Evolutionary conservation across 2,797 vertebrate genomes (phyloP).

Genomic region (Peromyscus melanophrys): DNA sequence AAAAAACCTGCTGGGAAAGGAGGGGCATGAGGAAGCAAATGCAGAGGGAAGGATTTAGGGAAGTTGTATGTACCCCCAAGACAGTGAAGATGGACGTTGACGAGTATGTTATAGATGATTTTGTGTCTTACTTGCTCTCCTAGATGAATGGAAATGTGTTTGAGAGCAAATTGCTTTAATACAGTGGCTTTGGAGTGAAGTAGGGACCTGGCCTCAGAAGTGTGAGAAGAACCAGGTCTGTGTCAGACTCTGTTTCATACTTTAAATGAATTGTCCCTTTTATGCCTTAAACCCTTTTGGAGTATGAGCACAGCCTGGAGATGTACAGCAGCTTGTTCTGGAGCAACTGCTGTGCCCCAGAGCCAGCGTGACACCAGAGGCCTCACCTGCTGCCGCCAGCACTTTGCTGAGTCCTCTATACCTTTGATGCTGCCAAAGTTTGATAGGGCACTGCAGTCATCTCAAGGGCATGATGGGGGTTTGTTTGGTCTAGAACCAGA

Average conservation of each 20-base stretch:
- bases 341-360: background rate
- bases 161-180: background rate
- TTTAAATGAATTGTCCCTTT: constrained; percentile 9
- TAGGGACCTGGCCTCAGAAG: background rate
- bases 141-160: background rate
- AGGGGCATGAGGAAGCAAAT: no score
- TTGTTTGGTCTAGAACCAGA: background rate
- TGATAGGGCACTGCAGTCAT: background rate
- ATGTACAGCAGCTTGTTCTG: background rate
- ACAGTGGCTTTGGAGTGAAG: background rate
- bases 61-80: background rate
- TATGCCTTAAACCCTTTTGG: background rate
- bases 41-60: background rate
- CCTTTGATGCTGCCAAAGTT: background rate
- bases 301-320: background rate
- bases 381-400: fast-evolving
- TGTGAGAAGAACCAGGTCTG: background rate
- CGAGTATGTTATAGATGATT: background rate
- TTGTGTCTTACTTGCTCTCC: background rate
- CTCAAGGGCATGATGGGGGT: fast-evolving
- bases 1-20: background rate
- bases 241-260: background rate
- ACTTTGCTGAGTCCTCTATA: background rate
- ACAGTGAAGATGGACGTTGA: background rate
- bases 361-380: background rate